Percentiles rank a stretch among this genome's conserved stretches.
These are phyloP conservation scores for Pristionchus maxplancki DNA, from an alignment of 2,888 invertebrate species.

Conservation along the genomic window DNA sequence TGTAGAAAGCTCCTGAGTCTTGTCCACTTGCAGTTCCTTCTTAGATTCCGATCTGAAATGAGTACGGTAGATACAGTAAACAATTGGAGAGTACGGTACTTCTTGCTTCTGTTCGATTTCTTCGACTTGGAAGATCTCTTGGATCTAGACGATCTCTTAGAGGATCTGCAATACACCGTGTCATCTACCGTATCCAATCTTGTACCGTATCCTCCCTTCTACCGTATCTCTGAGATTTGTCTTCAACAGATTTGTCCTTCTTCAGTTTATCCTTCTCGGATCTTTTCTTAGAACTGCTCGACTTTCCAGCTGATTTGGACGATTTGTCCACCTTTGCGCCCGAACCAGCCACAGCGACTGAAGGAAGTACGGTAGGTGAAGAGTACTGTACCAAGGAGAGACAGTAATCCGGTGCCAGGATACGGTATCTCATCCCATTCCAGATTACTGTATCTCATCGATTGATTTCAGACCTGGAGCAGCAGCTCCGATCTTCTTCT, in stretches of 20 bases:
- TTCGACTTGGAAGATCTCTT: constrained; percentile 24
- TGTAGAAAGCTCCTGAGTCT: neutral
- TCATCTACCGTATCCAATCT: neutral
- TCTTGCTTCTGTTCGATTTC: constrained; percentile 23
- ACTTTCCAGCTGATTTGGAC: constrained; percentile 11
- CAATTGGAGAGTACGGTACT: neutral
- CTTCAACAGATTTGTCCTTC: constrained; percentile 12
- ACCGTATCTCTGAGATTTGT: neutral
- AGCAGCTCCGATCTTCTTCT: neutral
- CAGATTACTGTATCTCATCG: neutral
- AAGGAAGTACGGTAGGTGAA: neutral
- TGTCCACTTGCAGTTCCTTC: constrained; percentile 1
- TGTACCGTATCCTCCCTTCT: too few species aligned
- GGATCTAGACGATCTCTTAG: neutral
- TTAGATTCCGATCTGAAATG: neutral
- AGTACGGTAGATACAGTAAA: neutral
- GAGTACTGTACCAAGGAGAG: neutral
- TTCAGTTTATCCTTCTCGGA: constrained; percentile 7
- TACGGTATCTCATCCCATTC: neutral
- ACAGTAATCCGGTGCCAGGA: neutral
- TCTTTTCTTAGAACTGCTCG: constrained; percentile 20
- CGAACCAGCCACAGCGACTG: neutral
- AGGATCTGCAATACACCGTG: neutral
- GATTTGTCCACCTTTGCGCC: neutral
- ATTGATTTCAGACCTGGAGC: neutral